phyloP scores from a whole-genome alignment of 2,888 invertebrate genomes.

The Fragum whitleyi region DNA sequence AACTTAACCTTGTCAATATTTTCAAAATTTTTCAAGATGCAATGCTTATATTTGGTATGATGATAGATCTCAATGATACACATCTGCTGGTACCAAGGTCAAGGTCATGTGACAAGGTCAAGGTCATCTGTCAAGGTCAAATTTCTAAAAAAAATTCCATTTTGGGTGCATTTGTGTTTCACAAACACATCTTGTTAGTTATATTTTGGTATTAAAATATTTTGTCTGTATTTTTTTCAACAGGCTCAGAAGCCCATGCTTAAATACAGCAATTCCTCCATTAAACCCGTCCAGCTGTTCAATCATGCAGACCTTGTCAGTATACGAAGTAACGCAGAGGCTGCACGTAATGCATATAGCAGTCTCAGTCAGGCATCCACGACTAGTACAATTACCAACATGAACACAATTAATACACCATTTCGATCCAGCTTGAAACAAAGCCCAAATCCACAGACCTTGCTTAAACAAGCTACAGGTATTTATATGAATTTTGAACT shows the following conservation, averaged over 20 bases:
- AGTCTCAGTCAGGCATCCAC: conserved; percentile 66
- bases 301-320: conserved; percentile 70
- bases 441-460: conserved; percentile 47
- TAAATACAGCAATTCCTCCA: conserved; percentile 74
- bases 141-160: too few species aligned
- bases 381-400: conserved; percentile 44
- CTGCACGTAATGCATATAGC: conserved; percentile 66
- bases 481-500: too few species aligned
- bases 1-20: too few species aligned
- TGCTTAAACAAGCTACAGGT: conserved; percentile 52
- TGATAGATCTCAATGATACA: too few species aligned
- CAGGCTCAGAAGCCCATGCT: conserved; percentile 77
- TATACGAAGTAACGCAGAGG: conserved; percentile 64
- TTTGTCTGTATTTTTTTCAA: background rate
- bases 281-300: conserved; percentile 73
- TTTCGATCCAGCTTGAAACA: conserved; percentile 64
- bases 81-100: too few species aligned
- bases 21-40: too few species aligned
- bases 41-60: too few species aligned
- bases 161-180: too few species aligned
- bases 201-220: too few species aligned
- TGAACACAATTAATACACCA: conserved; percentile 56
- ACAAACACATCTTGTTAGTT: too few species aligned
- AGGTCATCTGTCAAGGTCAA: too few species aligned
- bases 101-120: too few species aligned